Evolutionary conservation across 2,113 vertebrate genomes (phyloP).

Genomic region (Pelodiscus sinensis): DNA sequence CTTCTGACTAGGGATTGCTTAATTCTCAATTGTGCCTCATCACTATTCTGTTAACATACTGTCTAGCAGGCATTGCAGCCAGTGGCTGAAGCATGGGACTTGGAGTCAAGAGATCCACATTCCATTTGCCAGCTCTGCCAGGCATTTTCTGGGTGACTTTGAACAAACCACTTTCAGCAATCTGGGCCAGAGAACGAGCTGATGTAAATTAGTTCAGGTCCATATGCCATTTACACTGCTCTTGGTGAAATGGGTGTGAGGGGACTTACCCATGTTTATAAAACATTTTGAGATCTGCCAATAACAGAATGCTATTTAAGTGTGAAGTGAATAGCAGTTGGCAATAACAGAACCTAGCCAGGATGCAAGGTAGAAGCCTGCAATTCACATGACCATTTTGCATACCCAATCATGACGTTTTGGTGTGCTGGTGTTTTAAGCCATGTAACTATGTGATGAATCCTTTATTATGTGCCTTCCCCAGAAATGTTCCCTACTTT

Average conservation of each 20-base stretch:
- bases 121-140: not conserved
- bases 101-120: not conserved
- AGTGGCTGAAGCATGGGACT: fast-evolving
- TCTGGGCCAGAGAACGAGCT: not conserved
- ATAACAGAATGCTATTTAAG: constrained; percentile 60
- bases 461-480: not conserved
- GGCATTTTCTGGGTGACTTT: not conserved
- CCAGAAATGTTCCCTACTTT: not conserved
- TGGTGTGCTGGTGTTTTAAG: not conserved
- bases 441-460: not conserved
- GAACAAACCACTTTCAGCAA: not conserved
- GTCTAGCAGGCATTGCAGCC: fast-evolving
- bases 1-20: fast-evolving
- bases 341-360: constrained; percentile 58
- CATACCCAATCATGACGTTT: not conserved
- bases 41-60: fast-evolving
- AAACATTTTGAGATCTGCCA: constrained; percentile 53
- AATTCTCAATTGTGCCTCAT: fast-evolving
- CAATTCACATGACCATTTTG: constrained; percentile 3
- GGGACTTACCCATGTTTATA: constrained; percentile 56
- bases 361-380: constrained; percentile 59
- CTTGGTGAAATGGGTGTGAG: constrained; percentile 18
- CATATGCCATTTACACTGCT: constrained; percentile 33
- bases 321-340: constrained; percentile 63
- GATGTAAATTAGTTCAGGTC: constrained; percentile 27